Conservation (phyloP, 2,888 invertebrate species). For the Drosophila prolongata region DNA sequence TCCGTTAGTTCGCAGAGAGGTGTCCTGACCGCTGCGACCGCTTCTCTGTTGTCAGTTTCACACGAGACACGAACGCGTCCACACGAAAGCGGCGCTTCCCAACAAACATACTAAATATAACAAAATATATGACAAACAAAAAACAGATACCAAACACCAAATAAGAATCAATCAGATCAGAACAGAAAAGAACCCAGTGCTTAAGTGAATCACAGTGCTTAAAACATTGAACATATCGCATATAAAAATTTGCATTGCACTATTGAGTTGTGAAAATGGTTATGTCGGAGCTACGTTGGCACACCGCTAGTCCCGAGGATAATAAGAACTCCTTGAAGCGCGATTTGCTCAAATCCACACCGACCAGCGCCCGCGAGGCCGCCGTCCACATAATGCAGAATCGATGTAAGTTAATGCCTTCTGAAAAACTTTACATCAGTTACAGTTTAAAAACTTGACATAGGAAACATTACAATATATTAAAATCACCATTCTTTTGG, state of each 20-base stretch:
- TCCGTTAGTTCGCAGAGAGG: conserved; percentile 57
- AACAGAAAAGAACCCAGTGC: conserved; percentile 12
- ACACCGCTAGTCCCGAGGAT: conserved; percentile 83
- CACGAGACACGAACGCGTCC: conserved; percentile 84
- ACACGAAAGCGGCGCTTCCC: conserved; percentile 66
- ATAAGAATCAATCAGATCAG: conserved; percentile 3
- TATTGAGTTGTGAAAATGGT: conserved; percentile 82
- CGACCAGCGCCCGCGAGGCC: conserved; percentile 72
- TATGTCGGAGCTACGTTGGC: conserved; percentile 85
- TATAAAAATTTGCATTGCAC: conserved; percentile 21
- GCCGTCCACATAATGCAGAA: conserved; percentile 82
- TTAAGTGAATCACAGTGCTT: conserved; percentile 12
- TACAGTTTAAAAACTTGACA: background rate
- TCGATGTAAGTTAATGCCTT: conserved; percentile 81
- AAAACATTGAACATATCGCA: conserved; percentile 29
- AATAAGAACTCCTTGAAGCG: conserved; percentile 84
- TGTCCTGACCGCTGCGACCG: conserved; percentile 64
- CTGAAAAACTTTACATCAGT: background rate
- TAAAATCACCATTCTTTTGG: too few species aligned
- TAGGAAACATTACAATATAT: too few species aligned
- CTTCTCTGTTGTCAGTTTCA: conserved; percentile 81
- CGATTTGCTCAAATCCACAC: conserved; percentile 81
- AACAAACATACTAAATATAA: conserved; percentile 15
- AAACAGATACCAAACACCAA: conserved; percentile 7
- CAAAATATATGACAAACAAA: conserved; percentile 14